Percentiles rank a stretch among this genome's conserved stretches.
Evolutionary conservation across 2,888 invertebrate genomes (phyloP).

Genomic region (Ennomos erosarius): DNA sequence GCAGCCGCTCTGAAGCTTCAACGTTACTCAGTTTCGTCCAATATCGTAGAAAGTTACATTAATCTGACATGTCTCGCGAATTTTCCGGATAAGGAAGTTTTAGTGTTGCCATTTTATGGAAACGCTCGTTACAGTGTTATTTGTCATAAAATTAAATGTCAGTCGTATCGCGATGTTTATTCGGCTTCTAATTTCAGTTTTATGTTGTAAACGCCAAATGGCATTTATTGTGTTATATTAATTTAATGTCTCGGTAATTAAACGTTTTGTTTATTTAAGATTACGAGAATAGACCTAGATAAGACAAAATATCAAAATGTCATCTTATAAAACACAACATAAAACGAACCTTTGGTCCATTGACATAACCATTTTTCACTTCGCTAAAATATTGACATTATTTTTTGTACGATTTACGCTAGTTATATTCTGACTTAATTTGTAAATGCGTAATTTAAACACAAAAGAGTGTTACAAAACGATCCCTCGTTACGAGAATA

Average conservation of each 20-base stretch:
- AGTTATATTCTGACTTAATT: no score
- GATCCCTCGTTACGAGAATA: no score
- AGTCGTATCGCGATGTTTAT: conserved; percentile 37
- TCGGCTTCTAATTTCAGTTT: conserved; percentile 40
- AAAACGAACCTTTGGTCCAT: not conserved
- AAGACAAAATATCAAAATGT: conserved; percentile 13
- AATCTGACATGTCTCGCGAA: conserved; percentile 24
- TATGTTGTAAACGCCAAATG: conserved; percentile 34
- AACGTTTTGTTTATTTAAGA: conserved; percentile 24
- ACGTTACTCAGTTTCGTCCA: conserved; percentile 15
- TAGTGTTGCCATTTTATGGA: conserved; percentile 30
- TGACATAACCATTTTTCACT: no score
- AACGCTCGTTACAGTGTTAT: conserved; percentile 31
- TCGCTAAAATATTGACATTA: no score
- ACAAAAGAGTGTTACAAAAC: no score
- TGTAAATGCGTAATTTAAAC: no score
- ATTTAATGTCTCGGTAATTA: conserved; percentile 27
- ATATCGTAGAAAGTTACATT: conserved; percentile 27
- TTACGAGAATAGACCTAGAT: conserved; percentile 20
- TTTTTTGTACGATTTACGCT: no score
- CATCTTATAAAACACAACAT: conserved; percentile 8
- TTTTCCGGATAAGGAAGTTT: conserved; percentile 29
- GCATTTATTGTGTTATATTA: conserved; percentile 32
- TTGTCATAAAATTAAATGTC: conserved; percentile 35
- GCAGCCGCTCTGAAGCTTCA: not conserved